phyloP scores from a whole-genome alignment of 2,113 vertebrate genomes.

The Agapornis roseicollis region DNA sequence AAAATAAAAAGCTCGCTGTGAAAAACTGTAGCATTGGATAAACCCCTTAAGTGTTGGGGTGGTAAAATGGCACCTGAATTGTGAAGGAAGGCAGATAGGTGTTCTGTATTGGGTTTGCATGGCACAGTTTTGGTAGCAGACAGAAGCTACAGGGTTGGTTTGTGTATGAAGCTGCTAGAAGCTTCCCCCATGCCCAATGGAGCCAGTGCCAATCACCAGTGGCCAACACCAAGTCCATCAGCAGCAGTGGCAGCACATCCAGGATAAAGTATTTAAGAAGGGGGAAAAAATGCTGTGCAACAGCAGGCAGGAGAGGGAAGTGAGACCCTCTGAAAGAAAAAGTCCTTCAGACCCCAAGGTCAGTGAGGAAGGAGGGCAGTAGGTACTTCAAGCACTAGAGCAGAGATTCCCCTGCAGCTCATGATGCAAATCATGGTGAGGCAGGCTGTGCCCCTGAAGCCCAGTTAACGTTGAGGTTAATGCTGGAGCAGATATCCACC shows the following conservation, averaged over 20 bases:
- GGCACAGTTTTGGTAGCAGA: background rate
- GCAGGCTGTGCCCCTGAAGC: background rate
- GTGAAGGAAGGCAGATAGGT: background rate
- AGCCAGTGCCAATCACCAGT: accelerated
- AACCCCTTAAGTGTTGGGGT: background rate
- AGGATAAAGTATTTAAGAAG: background rate
- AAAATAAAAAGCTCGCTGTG: background rate
- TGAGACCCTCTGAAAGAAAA: background rate
- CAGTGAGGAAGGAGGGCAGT: background rate
- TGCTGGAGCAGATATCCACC: background rate
- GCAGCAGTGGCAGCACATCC: background rate
- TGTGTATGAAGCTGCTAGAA: background rate
- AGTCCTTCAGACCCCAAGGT: background rate
- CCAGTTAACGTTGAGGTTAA: background rate
- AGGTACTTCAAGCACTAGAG: background rate
- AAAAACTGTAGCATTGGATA: background rate
- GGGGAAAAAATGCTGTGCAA: background rate
- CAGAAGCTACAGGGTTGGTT: background rate
- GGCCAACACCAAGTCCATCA: background rate
- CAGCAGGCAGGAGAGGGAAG: background rate
- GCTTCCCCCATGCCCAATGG: background rate
- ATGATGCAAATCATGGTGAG: background rate
- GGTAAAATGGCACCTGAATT: background rate
- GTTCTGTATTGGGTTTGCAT: background rate
- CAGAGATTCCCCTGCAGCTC: background rate